phyloP scores from a whole-genome alignment of 2,888 invertebrate species.

The Dioctria rufipes region DNA sequence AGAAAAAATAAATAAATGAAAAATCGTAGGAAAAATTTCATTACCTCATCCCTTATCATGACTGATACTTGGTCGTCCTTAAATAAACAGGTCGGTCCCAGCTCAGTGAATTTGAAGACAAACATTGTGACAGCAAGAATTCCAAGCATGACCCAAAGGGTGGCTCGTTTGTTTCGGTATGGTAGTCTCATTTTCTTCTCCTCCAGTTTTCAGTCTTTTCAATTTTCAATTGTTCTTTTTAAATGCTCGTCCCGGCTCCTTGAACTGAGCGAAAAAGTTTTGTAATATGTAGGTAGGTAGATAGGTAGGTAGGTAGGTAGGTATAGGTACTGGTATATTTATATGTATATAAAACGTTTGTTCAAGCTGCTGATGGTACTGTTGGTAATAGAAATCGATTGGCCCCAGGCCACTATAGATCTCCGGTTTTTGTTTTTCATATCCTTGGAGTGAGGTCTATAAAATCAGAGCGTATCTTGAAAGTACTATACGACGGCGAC shows the following conservation, averaged over 20 bases:
- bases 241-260: not conserved
- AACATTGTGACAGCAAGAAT: constrained; percentile 70
- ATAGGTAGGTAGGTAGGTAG: too few relatives aligned
- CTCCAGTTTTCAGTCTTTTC: constrained; percentile 26
- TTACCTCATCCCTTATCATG: constrained; percentile 70
- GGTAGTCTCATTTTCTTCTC: constrained; percentile 69
- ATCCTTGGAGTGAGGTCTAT: constrained; percentile 13
- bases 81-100: constrained; percentile 70
- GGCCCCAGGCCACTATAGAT: constrained; percentile 15
- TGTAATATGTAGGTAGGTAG: not conserved
- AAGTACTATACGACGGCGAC: not conserved
- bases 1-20: too few relatives aligned
- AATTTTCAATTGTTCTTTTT: constrained; percentile 1
- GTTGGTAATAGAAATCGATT: constrained; percentile 24
- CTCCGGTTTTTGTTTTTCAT: constrained; percentile 21
- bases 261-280: not conserved
- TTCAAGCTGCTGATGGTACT: constrained; percentile 8
- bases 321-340: too few relatives aligned
- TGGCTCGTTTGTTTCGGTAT: constrained; percentile 69
- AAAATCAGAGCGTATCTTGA: not conserved
- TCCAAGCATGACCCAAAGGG: constrained; percentile 68
- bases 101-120: constrained; percentile 70
- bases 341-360: not conserved
- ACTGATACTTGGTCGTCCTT: constrained; percentile 67
- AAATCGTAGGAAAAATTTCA: constrained; percentile 16